These are phyloP conservation scores for Sylvicola cinctus DNA, from an alignment of 2,888 invertebrate species.

Conservation along the genomic window DNA sequence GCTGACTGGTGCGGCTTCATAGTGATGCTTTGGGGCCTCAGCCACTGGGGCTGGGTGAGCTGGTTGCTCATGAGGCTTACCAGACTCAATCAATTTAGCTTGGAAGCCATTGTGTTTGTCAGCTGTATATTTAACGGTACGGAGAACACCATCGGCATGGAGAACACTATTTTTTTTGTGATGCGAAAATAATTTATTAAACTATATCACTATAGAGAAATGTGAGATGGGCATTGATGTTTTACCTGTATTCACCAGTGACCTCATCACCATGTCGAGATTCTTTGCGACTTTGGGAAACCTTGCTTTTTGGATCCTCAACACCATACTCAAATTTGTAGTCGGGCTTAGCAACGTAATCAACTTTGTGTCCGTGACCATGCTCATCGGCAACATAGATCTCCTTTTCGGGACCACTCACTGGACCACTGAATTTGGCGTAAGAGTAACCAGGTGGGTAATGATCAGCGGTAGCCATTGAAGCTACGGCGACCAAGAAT, in stretches of 20 bases:
- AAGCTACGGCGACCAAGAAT: too few species aligned
- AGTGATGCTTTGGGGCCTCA: neutral
- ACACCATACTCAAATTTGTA: constrained; percentile 59
- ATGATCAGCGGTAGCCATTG: too few species aligned
- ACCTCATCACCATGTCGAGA: constrained; percentile 50
- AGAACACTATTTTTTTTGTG: constrained; percentile 28
- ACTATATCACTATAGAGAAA: neutral
- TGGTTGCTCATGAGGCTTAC: constrained; percentile 10
- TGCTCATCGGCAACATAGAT: constrained; percentile 16
- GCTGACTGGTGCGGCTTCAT: constrained; percentile 8
- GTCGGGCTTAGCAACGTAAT: constrained; percentile 53
- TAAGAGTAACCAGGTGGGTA: constrained; percentile 35
- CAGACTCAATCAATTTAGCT: constrained; percentile 27
- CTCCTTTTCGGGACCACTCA: constrained; percentile 35
- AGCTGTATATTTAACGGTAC: constrained; percentile 52
- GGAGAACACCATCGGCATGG: constrained; percentile 51
- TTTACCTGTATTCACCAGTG: constrained; percentile 41
- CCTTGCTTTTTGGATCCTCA: constrained; percentile 49
- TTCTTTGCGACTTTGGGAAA: constrained; percentile 52
- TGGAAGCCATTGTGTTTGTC: constrained; percentile 55
- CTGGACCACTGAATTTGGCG: constrained; percentile 52
- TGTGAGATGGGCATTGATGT: constrained; percentile 3
- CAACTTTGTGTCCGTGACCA: constrained; percentile 34
- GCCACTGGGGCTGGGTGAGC: too few species aligned
- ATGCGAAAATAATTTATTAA: neutral